phyloP scores from a whole-genome alignment of 2,113 vertebrate genomes.

The Nipponia nippon region DNA sequence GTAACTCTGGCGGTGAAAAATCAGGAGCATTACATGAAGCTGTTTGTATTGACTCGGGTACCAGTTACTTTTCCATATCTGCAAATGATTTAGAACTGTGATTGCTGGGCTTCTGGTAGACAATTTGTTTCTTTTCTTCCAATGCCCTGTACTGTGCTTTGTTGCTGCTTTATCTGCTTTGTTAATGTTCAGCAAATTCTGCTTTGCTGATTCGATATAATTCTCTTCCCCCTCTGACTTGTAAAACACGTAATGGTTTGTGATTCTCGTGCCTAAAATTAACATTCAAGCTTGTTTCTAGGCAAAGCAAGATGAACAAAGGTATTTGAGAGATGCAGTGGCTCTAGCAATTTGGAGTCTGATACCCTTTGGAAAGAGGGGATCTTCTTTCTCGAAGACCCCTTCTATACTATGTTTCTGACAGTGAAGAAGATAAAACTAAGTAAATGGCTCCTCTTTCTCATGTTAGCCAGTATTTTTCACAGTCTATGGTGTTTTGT shows the following conservation, averaged over 20 bases:
- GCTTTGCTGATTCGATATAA: not conserved
- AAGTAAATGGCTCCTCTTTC: not conserved
- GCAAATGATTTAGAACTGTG: not conserved
- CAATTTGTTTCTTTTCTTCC: not conserved
- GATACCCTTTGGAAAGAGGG: not conserved
- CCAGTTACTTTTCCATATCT: not conserved
- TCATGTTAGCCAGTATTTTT: not conserved
- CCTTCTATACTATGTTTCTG: not conserved
- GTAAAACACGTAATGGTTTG: not conserved
- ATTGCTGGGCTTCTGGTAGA: not conserved
- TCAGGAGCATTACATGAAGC: not conserved
- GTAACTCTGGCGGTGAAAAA: not conserved
- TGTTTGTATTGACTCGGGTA: not conserved
- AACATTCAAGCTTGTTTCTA: not conserved
- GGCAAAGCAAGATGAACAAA: not conserved
- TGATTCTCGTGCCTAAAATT: not conserved
- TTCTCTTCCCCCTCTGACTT: not conserved
- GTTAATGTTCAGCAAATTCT: not conserved
- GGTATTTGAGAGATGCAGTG: not conserved
- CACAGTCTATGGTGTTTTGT: not conserved
- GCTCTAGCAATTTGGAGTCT: not conserved
- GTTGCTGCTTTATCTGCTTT: not conserved
- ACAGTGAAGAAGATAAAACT: not conserved
- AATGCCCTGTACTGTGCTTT: not conserved
- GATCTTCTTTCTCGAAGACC: not conserved